phyloP scores from a whole-genome alignment of 2,797 vertebrate genomes.

The Coluber constrictor region DNA sequence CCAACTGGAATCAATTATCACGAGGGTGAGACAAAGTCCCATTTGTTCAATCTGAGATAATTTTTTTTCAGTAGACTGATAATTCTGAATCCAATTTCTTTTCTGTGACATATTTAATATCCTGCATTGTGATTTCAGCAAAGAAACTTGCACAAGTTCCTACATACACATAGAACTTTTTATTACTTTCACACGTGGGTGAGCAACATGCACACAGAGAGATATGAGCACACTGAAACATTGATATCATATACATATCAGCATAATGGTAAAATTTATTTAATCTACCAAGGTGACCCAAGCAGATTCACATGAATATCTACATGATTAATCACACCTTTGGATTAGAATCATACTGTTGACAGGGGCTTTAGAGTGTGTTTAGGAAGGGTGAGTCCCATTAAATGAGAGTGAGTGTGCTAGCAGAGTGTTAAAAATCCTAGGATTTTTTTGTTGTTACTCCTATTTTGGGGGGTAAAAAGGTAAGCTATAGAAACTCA shows the following conservation, averaged over 20 bases:
- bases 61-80: not conserved
- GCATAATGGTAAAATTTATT: not conserved
- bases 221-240: not conserved
- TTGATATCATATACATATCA: not conserved
- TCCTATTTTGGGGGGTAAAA: not conserved
- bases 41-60: not conserved
- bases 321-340: not conserved
- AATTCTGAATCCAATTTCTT: not conserved
- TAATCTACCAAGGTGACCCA: not conserved
- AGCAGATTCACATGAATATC: not conserved
- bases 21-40: not conserved
- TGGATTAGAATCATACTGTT: not conserved
- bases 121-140: not conserved
- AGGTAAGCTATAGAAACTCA: not conserved
- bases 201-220: not conserved
- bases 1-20: not conserved
- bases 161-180: not conserved
- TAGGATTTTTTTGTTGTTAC: not conserved
- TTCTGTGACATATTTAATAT: not conserved
- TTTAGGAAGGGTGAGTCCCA: not conserved
- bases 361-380: not conserved
- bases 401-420: not conserved
- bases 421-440: not conserved
- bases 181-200: not conserved
- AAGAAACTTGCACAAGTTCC: not conserved